Conservation (phyloP, 2,797 vertebrate genomes). For the Lutjanus argentimaculatus region DNA sequence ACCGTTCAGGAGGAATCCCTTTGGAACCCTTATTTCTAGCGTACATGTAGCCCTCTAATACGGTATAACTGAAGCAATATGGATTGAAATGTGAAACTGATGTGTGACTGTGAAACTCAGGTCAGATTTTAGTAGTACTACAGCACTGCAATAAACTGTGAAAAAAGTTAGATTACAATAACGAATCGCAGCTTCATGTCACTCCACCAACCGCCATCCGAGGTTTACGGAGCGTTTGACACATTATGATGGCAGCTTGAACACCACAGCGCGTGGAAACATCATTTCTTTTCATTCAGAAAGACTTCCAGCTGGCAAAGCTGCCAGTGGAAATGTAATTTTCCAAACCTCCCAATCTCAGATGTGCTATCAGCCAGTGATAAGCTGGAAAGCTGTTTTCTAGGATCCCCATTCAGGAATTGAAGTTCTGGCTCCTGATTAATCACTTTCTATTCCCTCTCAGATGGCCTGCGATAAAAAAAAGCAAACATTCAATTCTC, state of each 20-base stretch:
- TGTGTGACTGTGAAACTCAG: constrained; percentile 4
- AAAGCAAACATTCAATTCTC: constrained; percentile 46
- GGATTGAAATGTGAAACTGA: neutral
- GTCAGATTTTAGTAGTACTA: neutral
- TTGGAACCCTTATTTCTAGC: too few relatives aligned
- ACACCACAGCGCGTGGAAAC: constrained; percentile 24
- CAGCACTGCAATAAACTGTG: neutral
- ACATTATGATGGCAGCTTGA: constrained; percentile 36
- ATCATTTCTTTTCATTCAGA: constrained; percentile 55
- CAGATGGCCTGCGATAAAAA: constrained; percentile 48
- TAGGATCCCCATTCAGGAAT: constrained; percentile 58
- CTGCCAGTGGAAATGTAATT: constrained; percentile 69
- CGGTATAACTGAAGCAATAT: too few relatives aligned
- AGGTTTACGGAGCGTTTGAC: constrained; percentile 30
- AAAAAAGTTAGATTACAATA: neutral
- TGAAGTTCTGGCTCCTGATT: constrained; percentile 60
- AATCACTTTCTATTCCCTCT: constrained; percentile 47
- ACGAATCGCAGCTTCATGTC: constrained; percentile 19
- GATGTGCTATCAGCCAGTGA: constrained; percentile 62
- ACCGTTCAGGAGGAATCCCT: too few relatives aligned
- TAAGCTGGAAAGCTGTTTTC: constrained; percentile 67
- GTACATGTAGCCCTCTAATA: too few relatives aligned
- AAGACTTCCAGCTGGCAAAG: constrained; percentile 64
- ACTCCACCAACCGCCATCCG: neutral
- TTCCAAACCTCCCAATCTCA: constrained; percentile 65